A percentile compares a stretch with the other conserved stretches of the same genome.
Evolutionary conservation across 2,888 invertebrate genomes (phyloP).

Genomic region (Drosophila melanosoma): DNA sequence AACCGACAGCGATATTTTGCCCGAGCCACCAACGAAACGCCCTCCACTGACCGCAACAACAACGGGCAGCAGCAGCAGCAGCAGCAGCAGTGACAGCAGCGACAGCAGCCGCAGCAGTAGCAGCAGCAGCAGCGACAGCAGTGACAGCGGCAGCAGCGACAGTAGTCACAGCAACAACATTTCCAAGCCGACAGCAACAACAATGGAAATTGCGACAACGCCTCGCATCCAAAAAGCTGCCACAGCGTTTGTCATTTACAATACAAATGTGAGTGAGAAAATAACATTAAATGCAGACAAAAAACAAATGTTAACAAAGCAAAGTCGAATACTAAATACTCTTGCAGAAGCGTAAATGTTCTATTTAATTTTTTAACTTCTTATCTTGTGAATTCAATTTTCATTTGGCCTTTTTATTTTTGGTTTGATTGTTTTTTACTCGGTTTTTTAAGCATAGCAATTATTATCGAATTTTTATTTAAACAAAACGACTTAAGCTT

Average conservation of each 20-base stretch:
- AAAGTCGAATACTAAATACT: conserved; percentile 3
- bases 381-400: not conserved
- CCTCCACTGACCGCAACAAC: conserved; percentile 58
- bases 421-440: not conserved
- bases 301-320: not conserved
- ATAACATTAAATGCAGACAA: conserved; percentile 13
- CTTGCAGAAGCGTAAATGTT: not conserved
- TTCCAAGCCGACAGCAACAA: conserved; percentile 45
- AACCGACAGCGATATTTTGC: conserved; percentile 83
- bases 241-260: conserved; percentile 48
- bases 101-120: too few relatives aligned
- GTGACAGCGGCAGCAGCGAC: conserved; percentile 7
- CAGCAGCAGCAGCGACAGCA: conserved; percentile 38
- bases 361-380: not conserved
- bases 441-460: not conserved
- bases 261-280: conserved; percentile 66
- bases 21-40: conserved; percentile 82
- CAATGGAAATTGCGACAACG: conserved; percentile 65
- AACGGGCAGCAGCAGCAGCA: conserved; percentile 28
- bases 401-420: not conserved
- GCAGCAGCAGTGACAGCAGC: conserved; percentile 22
- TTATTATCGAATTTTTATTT: not conserved
- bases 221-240: conserved; percentile 45
- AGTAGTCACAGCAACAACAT: conserved; percentile 18
- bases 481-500: too few relatives aligned